These are phyloP conservation scores for Stichodactyla mertensii DNA, from an alignment of 64 coral and sea anemone species.

Conservation along the genomic window DNA sequence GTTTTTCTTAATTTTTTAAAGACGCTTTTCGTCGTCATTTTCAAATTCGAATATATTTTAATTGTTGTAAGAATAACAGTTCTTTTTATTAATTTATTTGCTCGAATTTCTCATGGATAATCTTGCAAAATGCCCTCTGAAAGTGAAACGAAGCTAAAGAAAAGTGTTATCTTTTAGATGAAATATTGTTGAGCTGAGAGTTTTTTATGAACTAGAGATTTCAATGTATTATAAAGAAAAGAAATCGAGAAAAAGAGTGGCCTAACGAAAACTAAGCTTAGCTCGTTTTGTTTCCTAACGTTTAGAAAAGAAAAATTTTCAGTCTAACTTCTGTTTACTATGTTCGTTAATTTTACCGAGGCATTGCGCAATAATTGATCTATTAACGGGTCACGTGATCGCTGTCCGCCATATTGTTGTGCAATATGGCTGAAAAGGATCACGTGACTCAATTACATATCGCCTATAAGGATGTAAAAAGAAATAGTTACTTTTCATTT, in stretches of 20 bases:
- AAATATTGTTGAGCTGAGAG: too few relatives aligned
- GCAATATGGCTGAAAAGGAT: too few relatives aligned
- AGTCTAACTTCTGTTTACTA: not conserved
- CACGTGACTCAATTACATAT: too few relatives aligned
- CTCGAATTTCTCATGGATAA: not conserved
- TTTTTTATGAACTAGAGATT: too few relatives aligned
- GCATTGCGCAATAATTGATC: not conserved
- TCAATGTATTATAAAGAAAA: too few relatives aligned
- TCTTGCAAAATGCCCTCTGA: not conserved
- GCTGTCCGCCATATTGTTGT: not conserved
- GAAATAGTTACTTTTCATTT: too few relatives aligned
- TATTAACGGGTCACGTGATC: not conserved
- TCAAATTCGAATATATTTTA: constrained; percentile 6
- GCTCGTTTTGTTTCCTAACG: too few relatives aligned
- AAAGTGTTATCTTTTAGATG: too few relatives aligned
- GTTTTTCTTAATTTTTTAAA: constrained; percentile 10
- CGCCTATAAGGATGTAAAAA: too few relatives aligned
- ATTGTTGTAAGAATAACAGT: not conserved
- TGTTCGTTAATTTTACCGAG: not conserved
- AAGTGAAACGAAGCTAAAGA: not conserved
- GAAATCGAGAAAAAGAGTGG: too few relatives aligned
- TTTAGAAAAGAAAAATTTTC: too few relatives aligned
- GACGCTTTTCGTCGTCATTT: not conserved
- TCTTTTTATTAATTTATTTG: constrained; percentile 7
- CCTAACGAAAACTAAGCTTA: too few relatives aligned